Evolutionary conservation across 2,113 vertebrate genomes (phyloP), one percentile per base, ranked within the genome.

Genomic region (Rhinolophus sinicus): DNA sequence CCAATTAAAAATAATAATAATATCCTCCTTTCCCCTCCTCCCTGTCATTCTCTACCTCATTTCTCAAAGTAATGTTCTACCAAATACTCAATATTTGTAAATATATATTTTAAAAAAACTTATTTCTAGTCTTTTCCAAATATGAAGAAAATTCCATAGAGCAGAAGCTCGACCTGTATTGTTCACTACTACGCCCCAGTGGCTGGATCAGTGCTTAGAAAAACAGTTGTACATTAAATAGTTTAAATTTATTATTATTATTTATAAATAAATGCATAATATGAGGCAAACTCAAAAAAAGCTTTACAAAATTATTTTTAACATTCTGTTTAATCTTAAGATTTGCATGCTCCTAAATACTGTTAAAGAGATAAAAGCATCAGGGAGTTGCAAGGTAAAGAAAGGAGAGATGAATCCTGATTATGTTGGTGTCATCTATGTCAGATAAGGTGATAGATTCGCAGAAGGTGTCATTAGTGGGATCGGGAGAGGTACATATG

Each of bases 221-320:
- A 5, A 78, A 40, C 6, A 75, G 9, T 50, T 62, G 54, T 30
- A 88, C 26, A 83, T 14, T 72, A 91, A 77, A 12, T 58, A 60
- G 88, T 69, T 88, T 87, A 35, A 80, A 81, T 47, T 40, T 47
- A 28, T 14, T 82, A 50, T 64, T 75, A 54, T 70, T 96, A 77
- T 78, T 90, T 94, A 82, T 21, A 77, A 94, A 60, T 89, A 33
- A 76, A 65, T 88, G 30, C 70, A 58, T 70, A 87, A 83, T 75
- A 70, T 52, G 38, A 35, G 38, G 26, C 12, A 82, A 76, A 81
- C 8, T 40, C 30, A 69, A 33, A 62, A 64, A 95, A 83, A 38
- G 0, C 30, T 72, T 91, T 88, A 35, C 30, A 90, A 54, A 88
- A 89, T 91, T 21, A 73, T 69, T 86, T 77, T 80, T 90, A 93